Conservation (phyloP, 2,797 vertebrate genomes). For the Alfaro cultratus region DNA sequence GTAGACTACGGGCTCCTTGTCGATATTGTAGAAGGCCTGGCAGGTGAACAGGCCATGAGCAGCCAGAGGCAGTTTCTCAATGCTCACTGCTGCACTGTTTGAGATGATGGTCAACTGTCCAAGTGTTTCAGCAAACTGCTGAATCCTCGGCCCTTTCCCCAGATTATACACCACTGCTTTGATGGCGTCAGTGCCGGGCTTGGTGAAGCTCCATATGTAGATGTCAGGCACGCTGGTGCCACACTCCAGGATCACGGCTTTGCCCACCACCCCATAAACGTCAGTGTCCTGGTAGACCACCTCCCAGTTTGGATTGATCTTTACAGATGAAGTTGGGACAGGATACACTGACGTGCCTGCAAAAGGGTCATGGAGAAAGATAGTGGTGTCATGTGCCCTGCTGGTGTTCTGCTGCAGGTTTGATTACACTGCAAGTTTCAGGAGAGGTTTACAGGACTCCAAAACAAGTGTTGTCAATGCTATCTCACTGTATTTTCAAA, state of each 20-base stretch:
- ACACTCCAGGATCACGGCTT: conserved; percentile 85
- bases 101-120: conserved; percentile 82
- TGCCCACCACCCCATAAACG: conserved; percentile 81
- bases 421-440: conserved; percentile 55
- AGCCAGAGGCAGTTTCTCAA: conserved; percentile 80
- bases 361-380: conserved; percentile 43
- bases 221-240: conserved; percentile 71
- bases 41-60: conserved; percentile 90
- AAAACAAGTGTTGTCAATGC: conserved; percentile 10
- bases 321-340: conserved; percentile 64
- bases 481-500: conserved; percentile 10
- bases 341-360: conserved; percentile 30
- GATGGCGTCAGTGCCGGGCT: conserved; percentile 72
- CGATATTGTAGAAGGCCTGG: conserved; percentile 84
- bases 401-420: conserved; percentile 67
- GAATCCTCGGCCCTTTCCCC: conserved; percentile 78
- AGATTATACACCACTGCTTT: conserved; percentile 81
- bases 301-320: conserved; percentile 67
- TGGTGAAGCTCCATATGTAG: conserved; percentile 90
- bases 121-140: conserved; percentile 74
- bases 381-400: conserved; percentile 55
- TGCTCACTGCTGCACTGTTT: conserved; percentile 84
- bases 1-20: conserved; percentile 67
- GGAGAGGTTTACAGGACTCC: conserved; percentile 12
- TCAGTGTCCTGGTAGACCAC: conserved; percentile 71